Conservation (phyloP, 2,113 vertebrate species). For the Malurus elegans region DNA sequence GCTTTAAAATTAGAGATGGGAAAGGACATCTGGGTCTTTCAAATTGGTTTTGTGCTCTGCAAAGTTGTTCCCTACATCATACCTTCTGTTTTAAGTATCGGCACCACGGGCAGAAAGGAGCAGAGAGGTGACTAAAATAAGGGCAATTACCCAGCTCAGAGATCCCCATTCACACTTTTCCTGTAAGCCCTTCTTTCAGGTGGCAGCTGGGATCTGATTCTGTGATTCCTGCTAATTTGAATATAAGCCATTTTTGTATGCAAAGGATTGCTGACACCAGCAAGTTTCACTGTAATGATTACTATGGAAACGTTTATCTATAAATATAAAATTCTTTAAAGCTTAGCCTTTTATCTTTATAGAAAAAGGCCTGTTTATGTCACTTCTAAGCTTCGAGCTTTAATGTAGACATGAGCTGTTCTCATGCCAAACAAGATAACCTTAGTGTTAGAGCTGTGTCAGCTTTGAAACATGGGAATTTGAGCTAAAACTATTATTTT, state of each 20-base stretch:
- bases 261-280: constrained; percentile 77
- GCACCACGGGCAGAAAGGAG: neutral
- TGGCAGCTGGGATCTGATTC: constrained; percentile 61
- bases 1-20: neutral
- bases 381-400: constrained; percentile 77
- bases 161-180: neutral
- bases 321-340: constrained; percentile 82
- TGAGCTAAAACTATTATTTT: constrained; percentile 71
- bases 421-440: constrained; percentile 77
- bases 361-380: constrained; percentile 79
- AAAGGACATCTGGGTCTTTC: neutral
- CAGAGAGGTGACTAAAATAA: neutral
- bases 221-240: constrained; percentile 66
- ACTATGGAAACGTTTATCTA: constrained; percentile 83
- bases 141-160: neutral
- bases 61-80: accelerated
- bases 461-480: constrained; percentile 73
- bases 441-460: constrained; percentile 55
- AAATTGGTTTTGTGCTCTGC: accelerated
- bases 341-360: constrained; percentile 81
- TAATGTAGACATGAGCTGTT: constrained; percentile 77
- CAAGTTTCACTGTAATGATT: constrained; percentile 78
- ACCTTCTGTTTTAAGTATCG: accelerated
- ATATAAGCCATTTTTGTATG: constrained; percentile 71
- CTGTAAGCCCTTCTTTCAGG: constrained; percentile 22